Evolutionary conservation across 2,797 vertebrate genomes (phyloP).

Genomic region (Alcedo atthis): DNA sequence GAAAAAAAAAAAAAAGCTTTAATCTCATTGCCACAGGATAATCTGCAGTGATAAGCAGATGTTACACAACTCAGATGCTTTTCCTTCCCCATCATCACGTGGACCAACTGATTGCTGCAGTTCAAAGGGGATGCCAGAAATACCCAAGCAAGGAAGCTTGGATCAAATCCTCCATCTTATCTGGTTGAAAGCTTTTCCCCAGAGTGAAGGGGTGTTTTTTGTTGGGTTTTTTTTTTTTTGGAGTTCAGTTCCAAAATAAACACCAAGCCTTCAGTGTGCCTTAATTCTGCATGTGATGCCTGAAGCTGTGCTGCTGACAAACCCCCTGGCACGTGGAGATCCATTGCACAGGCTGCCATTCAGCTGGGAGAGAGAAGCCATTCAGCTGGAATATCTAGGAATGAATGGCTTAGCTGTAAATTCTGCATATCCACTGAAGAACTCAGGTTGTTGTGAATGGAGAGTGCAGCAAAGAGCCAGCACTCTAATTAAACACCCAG

Average conservation of each 20-base stretch:
- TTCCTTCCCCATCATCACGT: not conserved
- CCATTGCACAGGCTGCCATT: constrained; percentile 10
- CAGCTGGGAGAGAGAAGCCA: not conserved
- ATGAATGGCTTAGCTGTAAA: not conserved
- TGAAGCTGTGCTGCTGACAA: constrained; percentile 8
- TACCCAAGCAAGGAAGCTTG: constrained; percentile 35
- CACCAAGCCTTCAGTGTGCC: not conserved
- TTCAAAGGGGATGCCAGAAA: constrained; percentile 33
- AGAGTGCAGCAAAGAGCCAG: not conserved
- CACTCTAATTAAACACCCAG: not conserved
- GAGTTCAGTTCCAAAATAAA: constrained; percentile 48
- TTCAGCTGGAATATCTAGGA: not conserved
- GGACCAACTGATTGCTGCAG: not conserved
- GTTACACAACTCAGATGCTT: constrained; percentile 51
- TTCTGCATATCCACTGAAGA: not conserved
- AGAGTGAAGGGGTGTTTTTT: not conserved
- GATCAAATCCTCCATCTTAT: constrained; percentile 60
- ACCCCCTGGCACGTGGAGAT: not conserved
- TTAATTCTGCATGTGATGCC: constrained; percentile 37
- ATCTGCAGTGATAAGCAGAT: constrained; percentile 57
- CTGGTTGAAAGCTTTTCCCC: constrained; percentile 43
- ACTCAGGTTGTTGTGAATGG: not conserved
- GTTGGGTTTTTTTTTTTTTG: not conserved
- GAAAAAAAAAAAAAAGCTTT: not conserved
- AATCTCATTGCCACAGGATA: constrained; percentile 60